Percentiles rank a stretch among this genome's conserved stretches.
Conservation (phyloP, 2,888 invertebrate genomes). For the Choreutis nemorana region DNA sequence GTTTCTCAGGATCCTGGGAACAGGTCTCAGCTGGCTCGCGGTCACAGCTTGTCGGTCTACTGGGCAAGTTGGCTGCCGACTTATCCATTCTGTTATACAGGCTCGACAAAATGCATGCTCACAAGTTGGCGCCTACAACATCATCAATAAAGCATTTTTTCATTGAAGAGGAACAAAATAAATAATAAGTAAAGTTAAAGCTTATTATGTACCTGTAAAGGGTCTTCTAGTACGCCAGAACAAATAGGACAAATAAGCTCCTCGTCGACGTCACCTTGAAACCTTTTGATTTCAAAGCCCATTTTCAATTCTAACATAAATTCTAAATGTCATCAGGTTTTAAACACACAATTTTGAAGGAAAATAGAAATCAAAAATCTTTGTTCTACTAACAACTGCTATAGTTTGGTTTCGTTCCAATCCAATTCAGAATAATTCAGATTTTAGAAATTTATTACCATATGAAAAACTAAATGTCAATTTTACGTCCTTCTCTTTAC, state of each 20-base stretch:
- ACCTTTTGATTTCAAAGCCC: conserved; percentile 95
- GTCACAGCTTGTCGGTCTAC: conserved; percentile 92
- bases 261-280: conserved; percentile 96
- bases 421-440: too few species aligned
- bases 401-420: too few species aligned
- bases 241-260: conserved; percentile 97
- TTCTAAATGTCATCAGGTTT: conserved; percentile 18
- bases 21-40: conserved; percentile 87
- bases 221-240: conserved; percentile 93
- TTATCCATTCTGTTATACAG: conserved; percentile 96
- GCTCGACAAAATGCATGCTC: conserved; percentile 96
- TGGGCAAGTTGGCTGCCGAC: conserved; percentile 92
- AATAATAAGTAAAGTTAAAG: too few species aligned
- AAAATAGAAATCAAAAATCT: background rate
- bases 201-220: conserved; percentile 79
- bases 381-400: too few species aligned
- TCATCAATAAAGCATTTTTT: background rate
- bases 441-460: too few species aligned
- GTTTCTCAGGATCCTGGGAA: conserved; percentile 93
- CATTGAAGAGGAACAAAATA: too few species aligned
- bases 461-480: too few species aligned
- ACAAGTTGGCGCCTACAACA: conserved; percentile 85
- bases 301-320: conserved; percentile 70
- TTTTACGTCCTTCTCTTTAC: too few species aligned
- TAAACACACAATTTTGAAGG: too few species aligned